A percentile compares a stretch with the other conserved stretches of the same genome.
These are phyloP conservation scores for Andrena bucephala DNA, from an alignment of 2,888 invertebrate genomes.

Conservation along the genomic window DNA sequence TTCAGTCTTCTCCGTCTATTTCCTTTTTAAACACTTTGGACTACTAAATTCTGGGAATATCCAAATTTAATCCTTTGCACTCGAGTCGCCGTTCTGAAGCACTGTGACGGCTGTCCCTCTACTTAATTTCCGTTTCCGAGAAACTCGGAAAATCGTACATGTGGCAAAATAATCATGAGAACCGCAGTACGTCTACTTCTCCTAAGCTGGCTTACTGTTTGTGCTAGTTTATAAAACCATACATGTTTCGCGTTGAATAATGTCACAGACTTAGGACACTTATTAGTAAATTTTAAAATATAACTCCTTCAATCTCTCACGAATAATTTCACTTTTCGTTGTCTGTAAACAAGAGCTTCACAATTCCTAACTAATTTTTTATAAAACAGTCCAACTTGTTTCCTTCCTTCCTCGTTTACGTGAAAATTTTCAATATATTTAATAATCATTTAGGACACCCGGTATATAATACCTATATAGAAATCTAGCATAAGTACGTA, in stretches of 20 bases:
- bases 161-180: neutral
- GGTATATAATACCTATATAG: constrained; percentile 9
- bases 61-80: constrained; percentile 34
- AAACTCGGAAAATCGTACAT: constrained; percentile 7
- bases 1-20: neutral
- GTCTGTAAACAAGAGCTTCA: neutral
- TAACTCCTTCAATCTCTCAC: neutral
- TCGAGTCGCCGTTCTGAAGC: constrained; percentile 22
- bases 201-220: neutral
- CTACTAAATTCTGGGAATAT: constrained; percentile 23
- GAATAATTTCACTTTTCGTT: neutral
- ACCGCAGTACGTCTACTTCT: too few species aligned
- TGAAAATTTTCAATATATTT: neutral
- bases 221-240: neutral
- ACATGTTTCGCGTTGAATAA: neutral
- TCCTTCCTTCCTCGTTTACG: neutral
- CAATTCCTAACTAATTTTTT: neutral
- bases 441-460: constrained; percentile 1
- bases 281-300: neutral
- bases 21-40: neutral
- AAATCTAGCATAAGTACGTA: constrained; percentile 1
- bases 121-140: constrained; percentile 15
- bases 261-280: neutral
- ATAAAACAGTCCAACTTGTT: neutral
- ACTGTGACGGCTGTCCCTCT: constrained; percentile 20